Evolutionary conservation across 2,797 vertebrate species (phyloP).

Genomic region (Mormyrops attenuatus): DNA sequence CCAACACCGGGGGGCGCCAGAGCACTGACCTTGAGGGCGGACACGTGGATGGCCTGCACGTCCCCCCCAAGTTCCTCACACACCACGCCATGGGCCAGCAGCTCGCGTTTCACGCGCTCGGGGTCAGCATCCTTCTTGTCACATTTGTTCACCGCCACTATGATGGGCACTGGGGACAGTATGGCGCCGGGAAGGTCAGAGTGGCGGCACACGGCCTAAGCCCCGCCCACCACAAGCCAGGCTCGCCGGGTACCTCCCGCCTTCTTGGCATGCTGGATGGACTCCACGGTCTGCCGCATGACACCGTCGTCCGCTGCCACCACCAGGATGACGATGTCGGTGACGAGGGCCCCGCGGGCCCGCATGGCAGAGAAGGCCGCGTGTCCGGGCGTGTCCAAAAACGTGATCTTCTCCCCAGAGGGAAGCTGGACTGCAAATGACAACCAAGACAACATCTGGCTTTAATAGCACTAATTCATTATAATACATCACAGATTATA

Average conservation of each 20-base stretch:
- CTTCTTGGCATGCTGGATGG: slow-evolving; percentile 79
- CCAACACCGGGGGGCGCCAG: background rate
- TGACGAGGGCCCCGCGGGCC: slow-evolving; percentile 78
- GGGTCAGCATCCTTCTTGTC: slow-evolving; percentile 81
- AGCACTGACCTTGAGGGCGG: slow-evolving; percentile 76
- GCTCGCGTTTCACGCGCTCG: slow-evolving; percentile 73
- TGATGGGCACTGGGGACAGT: slow-evolving; percentile 68
- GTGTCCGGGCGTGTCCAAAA: slow-evolving; percentile 93
- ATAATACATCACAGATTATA: background rate
- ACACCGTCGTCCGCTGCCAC: slow-evolving; percentile 93
- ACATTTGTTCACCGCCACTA: slow-evolving; percentile 92
- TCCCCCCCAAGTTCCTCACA: slow-evolving; percentile 92
- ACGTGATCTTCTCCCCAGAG: slow-evolving; percentile 85
- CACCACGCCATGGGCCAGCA: slow-evolving; percentile 75
- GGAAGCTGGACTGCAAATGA: slow-evolving; percentile 63
- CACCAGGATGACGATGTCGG: slow-evolving; percentile 85
- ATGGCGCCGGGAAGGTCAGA: background rate
- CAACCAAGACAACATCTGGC: background rate
- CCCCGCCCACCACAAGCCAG: background rate
- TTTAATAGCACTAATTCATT: background rate
- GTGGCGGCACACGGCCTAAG: background rate
- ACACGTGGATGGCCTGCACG: slow-evolving; percentile 81
- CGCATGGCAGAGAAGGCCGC: slow-evolving; percentile 92
- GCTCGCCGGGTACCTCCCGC: slow-evolving; percentile 63
- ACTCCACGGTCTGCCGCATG: slow-evolving; percentile 90